Evolutionary conservation across 1,140 invertebrate species (phyloP).

Genomic region (Ruditapes philippinarum): DNA sequence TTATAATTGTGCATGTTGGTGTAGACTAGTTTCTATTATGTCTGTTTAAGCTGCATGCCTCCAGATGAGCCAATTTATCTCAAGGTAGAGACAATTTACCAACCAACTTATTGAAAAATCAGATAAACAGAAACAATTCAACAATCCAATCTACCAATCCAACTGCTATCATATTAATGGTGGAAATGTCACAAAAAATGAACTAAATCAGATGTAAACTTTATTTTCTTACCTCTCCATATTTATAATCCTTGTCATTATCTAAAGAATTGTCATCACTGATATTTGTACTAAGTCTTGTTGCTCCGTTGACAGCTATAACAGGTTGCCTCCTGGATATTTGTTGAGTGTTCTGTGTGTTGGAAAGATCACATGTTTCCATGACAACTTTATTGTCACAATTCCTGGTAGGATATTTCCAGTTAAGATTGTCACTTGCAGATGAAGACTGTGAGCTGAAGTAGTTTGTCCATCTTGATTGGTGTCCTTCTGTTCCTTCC

Average conservation of each 20-base stretch:
- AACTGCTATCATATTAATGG: too few species aligned
- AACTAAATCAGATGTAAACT: too few species aligned
- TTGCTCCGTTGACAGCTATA: not conserved
- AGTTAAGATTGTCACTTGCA: slow-evolving; percentile 45
- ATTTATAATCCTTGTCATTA: not conserved
- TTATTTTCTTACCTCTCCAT: not conserved
- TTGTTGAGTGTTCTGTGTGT: not conserved
- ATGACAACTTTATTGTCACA: slow-evolving; percentile 29
- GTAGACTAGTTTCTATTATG: too few species aligned
- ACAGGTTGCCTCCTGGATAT: not conserved
- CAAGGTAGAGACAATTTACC: too few species aligned
- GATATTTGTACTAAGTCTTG: too few species aligned
- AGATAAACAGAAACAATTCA: too few species aligned
- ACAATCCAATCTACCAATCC: too few species aligned
- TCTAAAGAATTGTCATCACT: not conserved
- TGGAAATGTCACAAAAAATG: too few species aligned
- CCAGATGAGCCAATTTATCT: too few species aligned
- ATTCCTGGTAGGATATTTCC: slow-evolving; percentile 18
- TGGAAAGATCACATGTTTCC: not conserved
- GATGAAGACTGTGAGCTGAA: slow-evolving; percentile 61
- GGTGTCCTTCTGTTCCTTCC: not conserved
- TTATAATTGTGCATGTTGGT: too few species aligned
- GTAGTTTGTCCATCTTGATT: slow-evolving; percentile 42
- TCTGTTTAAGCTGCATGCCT: too few species aligned
- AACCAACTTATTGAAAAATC: too few species aligned